Base-by-base conservation (phyloP, 2,113 vertebrate genomes). In the Syngnathus typhle region DNA sequence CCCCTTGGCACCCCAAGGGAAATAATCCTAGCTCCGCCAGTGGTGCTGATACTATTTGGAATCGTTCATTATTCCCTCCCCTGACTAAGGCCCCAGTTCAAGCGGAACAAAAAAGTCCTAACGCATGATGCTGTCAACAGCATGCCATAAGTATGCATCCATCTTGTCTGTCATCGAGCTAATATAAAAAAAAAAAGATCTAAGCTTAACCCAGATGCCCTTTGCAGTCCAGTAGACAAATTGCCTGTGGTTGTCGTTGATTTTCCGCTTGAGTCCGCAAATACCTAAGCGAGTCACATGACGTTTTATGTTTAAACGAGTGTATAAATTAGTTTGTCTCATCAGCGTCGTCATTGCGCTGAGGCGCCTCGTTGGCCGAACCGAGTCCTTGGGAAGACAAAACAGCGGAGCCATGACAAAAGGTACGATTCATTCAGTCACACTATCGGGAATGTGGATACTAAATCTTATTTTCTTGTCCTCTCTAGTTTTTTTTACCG, bases 401-500 rank as follows among this genome's bases (percentile, higher is more conserved):
- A 36, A 60, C 21, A 5, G 38, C 61, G 60, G 55, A 69, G 61
- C 27, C 72, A 81, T 79, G 60, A 67, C 5, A 27, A 69, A 12
- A 32, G 71, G 72, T 73, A 60, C 60, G 70, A n/a, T 58, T 58
- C 36, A 27, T 52, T 18, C 3, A 13, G 5, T 1, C 21, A 27
- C 13, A 13, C 3, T 5, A 32, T 11, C 11, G 15, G 27, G 12
- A 16, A 16, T 59, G 6, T 37, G 11, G 9, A 8, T 5, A 16
- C 16, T 16, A 2, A 58, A 58, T 3, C 4, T 3, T 19, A 18
- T 7, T 59, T 41, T 63, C 39, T 32, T 43, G 3, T 38, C 21
- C 41, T 21, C 10, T 18, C n/a, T 18, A 82, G 79, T 43, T 71
- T 66, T 64, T 52, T 62, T 74, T 52, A 37, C 61, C 58, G 63